Conservation (phyloP, 2,113 vertebrate species). For the Phaethon lepturus region DNA sequence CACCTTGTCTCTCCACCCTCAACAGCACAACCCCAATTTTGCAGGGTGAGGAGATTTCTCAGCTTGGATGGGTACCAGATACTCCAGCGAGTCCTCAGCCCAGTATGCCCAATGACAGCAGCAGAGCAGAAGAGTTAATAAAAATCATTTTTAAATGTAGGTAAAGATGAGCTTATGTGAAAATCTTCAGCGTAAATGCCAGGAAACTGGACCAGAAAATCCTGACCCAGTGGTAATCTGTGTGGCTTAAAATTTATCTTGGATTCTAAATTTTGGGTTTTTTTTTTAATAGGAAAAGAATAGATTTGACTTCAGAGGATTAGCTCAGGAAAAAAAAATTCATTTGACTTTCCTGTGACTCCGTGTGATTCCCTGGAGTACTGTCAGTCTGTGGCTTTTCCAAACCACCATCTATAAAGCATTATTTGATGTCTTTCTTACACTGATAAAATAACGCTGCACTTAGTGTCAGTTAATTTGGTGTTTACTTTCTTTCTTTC, state of each 20-base stretch:
- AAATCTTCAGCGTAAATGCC: background rate
- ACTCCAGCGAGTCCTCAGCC: background rate
- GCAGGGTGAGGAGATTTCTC: background rate
- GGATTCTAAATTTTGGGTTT: background rate
- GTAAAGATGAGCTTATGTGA: background rate
- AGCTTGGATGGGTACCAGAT: background rate
- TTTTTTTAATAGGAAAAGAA: background rate
- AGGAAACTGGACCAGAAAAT: background rate
- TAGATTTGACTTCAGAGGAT: background rate
- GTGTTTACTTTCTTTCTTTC: background rate
- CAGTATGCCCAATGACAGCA: background rate
- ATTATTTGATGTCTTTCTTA: background rate
- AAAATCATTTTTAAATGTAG: background rate
- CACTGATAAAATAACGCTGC: background rate
- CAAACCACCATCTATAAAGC: background rate
- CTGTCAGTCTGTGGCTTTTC: background rate
- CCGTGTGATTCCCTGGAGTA: background rate
- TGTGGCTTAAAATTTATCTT: background rate
- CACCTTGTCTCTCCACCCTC: background rate
- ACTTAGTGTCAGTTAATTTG: background rate
- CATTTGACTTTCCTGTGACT: background rate
- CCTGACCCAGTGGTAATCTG: background rate
- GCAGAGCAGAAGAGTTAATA: background rate
- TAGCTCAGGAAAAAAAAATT: background rate
- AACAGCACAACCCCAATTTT: fast-evolving